Percentiles rank a stretch among this genome's conserved stretches.
Evolutionary conservation across 2,888 invertebrate genomes (phyloP).

Genomic region (Agriopis leucophaearia): DNA sequence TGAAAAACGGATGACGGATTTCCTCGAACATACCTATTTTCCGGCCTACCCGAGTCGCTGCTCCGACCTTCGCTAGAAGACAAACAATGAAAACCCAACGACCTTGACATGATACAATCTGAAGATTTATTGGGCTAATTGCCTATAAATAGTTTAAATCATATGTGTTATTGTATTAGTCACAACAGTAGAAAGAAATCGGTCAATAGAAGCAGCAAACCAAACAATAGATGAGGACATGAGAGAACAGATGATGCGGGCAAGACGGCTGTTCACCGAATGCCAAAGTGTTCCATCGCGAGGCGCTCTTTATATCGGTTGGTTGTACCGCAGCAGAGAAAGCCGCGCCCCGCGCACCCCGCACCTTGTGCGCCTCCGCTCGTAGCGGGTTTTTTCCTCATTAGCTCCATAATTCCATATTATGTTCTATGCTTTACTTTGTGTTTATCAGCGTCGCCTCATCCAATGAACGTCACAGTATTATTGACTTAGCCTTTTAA

Average conservation of each 20-base stretch:
- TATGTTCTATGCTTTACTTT: conserved; percentile 72
- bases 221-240: conserved; percentile 69
- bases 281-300: conserved; percentile 83
- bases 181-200: conserved; percentile 67
- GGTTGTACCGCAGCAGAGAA: conserved; percentile 80
- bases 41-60: conserved; percentile 74
- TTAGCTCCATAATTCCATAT: conserved; percentile 80
- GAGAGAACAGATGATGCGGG: conserved; percentile 76
- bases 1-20: conserved; percentile 81
- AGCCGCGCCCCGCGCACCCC: conserved; percentile 80
- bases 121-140: conserved; percentile 77
- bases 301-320: conserved; percentile 83
- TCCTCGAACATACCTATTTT: conserved; percentile 78
- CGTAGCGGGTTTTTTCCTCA: conserved; percentile 85
- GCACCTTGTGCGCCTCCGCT: conserved; percentile 63
- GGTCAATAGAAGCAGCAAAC: conserved; percentile 67
- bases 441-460: conserved; percentile 77
- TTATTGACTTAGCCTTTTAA: conserved; percentile 53
- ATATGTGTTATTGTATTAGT: conserved; percentile 74
- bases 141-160: conserved; percentile 76
- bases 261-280: conserved; percentile 85
- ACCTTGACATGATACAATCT: conserved; percentile 82
- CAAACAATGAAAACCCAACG: conserved; percentile 80
- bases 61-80: conserved; percentile 81
- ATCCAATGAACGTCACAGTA: conserved; percentile 66